Evolutionary conservation across 2,113 vertebrate species (phyloP).

Genomic region (Triplophysa tibetana): DNA sequence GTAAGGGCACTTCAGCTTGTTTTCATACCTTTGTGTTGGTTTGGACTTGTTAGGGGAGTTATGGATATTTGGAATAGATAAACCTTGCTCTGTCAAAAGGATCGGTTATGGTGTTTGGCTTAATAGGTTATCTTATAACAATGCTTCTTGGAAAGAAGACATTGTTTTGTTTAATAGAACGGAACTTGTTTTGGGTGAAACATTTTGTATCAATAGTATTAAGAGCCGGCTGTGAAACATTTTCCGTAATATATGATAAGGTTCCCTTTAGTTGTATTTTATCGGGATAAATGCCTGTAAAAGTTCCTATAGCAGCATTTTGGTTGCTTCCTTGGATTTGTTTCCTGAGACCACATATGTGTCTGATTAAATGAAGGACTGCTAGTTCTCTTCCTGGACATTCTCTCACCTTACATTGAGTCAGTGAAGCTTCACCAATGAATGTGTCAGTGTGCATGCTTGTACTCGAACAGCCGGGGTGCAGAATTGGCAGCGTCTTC

Average conservation of each 20-base stretch:
- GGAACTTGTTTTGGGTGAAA: background rate
- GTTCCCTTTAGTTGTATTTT: background rate
- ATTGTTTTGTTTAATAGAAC: background rate
- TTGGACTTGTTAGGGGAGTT: background rate
- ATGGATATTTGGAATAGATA: background rate
- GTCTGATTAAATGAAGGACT: constrained; percentile 22
- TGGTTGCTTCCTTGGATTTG: background rate
- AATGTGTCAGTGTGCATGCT: background rate
- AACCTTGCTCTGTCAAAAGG: background rate
- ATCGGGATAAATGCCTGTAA: background rate
- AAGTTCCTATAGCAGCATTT: background rate
- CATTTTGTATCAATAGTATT: background rate
- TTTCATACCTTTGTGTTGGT: constrained; percentile 3
- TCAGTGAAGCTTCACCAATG: constrained; percentile 17
- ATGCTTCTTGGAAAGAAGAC: constrained; percentile 6
- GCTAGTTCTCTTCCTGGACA: constrained; percentile 4
- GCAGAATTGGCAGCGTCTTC: constrained; percentile 16
- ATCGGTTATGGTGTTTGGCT: background rate
- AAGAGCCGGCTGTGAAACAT: background rate
- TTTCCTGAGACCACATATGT: constrained; percentile 20
- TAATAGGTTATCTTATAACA: constrained; percentile 31
- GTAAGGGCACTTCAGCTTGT: constrained; percentile 46
- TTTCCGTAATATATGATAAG: background rate
- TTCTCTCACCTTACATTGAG: constrained; percentile 6
- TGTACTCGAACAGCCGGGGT: background rate